Conservation (phyloP, 2,888 invertebrate species). For the Tetranychus truncatus region DNA sequence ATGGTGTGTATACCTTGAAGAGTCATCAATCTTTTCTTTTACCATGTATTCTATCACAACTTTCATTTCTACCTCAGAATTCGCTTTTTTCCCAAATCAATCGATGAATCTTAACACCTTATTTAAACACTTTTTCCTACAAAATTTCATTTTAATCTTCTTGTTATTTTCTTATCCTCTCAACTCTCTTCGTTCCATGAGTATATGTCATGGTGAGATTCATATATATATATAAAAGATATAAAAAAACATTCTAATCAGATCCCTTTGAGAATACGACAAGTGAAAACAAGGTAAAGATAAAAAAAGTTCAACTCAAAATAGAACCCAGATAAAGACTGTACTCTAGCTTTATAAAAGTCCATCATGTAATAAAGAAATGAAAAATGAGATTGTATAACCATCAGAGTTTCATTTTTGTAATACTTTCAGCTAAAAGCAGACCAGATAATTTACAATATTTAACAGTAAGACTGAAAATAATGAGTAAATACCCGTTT, state of each 20-base stretch:
- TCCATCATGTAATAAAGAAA: no score
- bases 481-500: no score
- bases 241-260: background rate
- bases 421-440: no score
- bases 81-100: background rate
- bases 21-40: background rate
- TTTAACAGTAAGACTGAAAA: no score
- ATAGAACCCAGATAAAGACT: background rate
- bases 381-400: no score
- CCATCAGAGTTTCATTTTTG: no score
- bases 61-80: background rate
- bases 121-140: background rate
- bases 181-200: no score
- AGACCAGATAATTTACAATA: no score
- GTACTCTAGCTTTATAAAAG: background rate
- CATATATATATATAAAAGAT: background rate
- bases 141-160: background rate
- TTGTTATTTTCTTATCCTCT: background rate
- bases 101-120: conserved; percentile 1
- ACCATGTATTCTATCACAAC: background rate
- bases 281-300: background rate
- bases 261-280: background rate
- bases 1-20: background rate
- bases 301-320: background rate
- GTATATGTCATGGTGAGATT: background rate